Percentiles rank a stretch among this genome's conserved stretches.
Evolutionary conservation across 1,140 invertebrate species (phyloP).

Genomic region (Philotrypesis tridentata): DNA sequence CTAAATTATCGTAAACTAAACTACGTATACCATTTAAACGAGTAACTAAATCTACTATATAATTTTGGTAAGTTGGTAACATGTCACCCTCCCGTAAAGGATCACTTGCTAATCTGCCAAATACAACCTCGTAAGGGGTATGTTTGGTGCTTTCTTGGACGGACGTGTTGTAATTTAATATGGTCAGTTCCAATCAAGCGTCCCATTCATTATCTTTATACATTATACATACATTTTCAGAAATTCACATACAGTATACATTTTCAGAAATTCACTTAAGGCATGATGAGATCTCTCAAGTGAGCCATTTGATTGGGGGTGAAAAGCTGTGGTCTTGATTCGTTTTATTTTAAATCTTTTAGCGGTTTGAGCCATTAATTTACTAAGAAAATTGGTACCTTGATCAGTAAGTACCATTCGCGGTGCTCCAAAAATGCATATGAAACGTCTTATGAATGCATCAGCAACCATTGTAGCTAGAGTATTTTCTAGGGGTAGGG

Average conservation of each 20-base stretch:
- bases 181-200: conserved; percentile 55
- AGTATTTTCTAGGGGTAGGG: neutral
- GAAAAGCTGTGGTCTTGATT: conserved; percentile 63
- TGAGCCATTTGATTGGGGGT: conserved; percentile 65
- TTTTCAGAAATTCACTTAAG: conserved; percentile 56
- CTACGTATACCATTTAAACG: no score
- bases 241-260: conserved; percentile 54
- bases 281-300: conserved; percentile 64
- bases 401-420: no score
- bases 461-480: conserved; percentile 2
- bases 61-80: no score
- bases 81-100: conserved; percentile 40
- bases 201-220: no score
- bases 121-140: conserved; percentile 47
- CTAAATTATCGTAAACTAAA: no score
- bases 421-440: no score
- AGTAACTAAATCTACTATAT: no score
- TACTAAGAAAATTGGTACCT: no score
- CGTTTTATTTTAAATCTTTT: conserved; percentile 57
- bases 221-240: conserved; percentile 63
- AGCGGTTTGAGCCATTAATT: conserved; percentile 52
- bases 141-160: conserved; percentile 59
- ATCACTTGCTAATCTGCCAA: conserved; percentile 41
- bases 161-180: conserved; percentile 51
- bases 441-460: no score